Evolutionary conservation across 2,797 vertebrate genomes (phyloP).

Genomic region (Netta rufina): DNA sequence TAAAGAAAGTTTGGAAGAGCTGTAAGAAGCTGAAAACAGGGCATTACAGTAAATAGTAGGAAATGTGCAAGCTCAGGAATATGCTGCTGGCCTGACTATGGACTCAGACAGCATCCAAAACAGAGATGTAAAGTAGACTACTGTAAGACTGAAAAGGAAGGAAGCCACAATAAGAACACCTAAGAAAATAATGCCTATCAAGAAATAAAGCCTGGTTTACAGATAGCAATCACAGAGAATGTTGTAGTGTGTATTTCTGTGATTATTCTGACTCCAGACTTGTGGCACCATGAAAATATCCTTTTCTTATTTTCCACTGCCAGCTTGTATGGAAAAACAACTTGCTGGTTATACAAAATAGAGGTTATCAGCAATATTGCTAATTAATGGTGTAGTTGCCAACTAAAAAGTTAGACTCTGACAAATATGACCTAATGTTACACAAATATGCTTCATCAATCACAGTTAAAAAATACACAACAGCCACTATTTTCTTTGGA

Average conservation of each 20-base stretch:
- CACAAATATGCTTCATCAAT: conserved; percentile 69
- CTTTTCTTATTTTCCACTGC: conserved; percentile 59
- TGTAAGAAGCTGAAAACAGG: background rate
- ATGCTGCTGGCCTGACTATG: background rate
- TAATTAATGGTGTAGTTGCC: conserved; percentile 77
- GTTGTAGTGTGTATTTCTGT: background rate
- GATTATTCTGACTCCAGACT: conserved; percentile 49
- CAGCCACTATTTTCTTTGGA: conserved; percentile 71
- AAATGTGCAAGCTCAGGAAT: background rate
- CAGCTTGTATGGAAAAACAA: conserved; percentile 66
- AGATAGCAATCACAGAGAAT: background rate
- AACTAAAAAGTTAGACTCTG: conserved; percentile 66
- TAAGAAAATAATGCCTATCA: background rate
- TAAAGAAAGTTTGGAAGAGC: background rate
- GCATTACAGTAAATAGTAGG: background rate
- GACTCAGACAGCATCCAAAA: background rate
- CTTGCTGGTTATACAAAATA: conserved; percentile 73
- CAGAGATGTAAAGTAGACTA: background rate
- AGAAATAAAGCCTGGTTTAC: background rate
- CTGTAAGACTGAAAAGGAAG: background rate
- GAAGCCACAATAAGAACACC: background rate
- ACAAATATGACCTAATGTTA: conserved; percentile 74
- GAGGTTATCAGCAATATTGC: conserved; percentile 74
- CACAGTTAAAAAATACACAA: conserved; percentile 53
- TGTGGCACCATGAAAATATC: conserved; percentile 57